These are phyloP conservation scores for Orchestes rusci DNA, from an alignment of 2,888 invertebrate genomes.

Conservation along the genomic window DNA sequence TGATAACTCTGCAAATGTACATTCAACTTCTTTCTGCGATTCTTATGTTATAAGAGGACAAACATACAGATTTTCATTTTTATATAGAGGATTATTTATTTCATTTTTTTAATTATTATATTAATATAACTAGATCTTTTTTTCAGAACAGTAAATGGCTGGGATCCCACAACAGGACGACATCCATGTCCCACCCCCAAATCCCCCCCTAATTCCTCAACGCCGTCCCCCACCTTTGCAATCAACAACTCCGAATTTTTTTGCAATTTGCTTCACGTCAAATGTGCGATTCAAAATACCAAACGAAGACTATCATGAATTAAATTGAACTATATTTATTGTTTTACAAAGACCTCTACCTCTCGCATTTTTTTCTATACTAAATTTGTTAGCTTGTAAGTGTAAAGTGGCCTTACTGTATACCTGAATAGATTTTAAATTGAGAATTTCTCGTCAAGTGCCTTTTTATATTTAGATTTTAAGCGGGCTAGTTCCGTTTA, in stretches of 20 bases:
- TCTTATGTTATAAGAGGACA: no score
- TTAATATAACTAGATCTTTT: no score
- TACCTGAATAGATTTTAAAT: slow-evolving; percentile 31
- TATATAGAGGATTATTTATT: no score
- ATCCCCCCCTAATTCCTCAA: slow-evolving; percentile 45
- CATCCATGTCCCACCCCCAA: slow-evolving; percentile 43
- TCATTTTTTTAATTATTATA: no score
- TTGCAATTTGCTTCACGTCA: slow-evolving; percentile 7
- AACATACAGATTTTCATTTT: no score
- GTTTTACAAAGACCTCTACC: slow-evolving; percentile 20
- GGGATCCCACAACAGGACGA: slow-evolving; percentile 34
- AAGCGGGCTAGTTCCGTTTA: slow-evolving; percentile 30
- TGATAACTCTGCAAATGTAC: no score
- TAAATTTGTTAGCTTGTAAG: slow-evolving; percentile 18
- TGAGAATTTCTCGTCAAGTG: slow-evolving; percentile 20
- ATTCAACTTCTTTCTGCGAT: no score
- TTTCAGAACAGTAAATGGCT: slow-evolving; percentile 44
- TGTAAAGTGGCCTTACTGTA: slow-evolving; percentile 34
- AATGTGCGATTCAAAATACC: slow-evolving; percentile 18
- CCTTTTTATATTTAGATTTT: slow-evolving; percentile 22
- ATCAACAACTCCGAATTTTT: slow-evolving; percentile 15
- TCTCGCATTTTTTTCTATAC: slow-evolving; percentile 21
- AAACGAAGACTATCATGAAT: no score
- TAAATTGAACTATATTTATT: not conserved
- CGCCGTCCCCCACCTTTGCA: slow-evolving; percentile 46